Base-by-base conservation (phyloP, 2,888 invertebrate species). In the Drosophila paranaensis region DNA sequence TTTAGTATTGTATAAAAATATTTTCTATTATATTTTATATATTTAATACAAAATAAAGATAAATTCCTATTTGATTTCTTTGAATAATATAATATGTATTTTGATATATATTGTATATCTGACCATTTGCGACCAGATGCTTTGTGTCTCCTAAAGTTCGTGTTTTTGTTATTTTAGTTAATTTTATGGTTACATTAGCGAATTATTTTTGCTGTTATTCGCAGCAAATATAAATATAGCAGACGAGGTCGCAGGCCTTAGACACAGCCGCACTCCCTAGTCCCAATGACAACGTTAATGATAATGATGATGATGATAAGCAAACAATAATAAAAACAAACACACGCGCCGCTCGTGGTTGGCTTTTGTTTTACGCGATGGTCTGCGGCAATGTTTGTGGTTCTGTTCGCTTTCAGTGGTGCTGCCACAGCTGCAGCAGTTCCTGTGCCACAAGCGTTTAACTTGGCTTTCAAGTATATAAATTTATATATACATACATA, bases 181-280 rank as follows among this genome's bases (percentile, higher is more conserved):
- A 74, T 74, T 76, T 85, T 72, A 72, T 82, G 81, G 65, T 71
- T 65, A 80, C 73, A 82, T 80, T 82, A 85, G 82, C 60, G 71
- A 80, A 80, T 80, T 81, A 78, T 82, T 76, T 77, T 82, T 69
- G 64, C 66, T 76, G 55, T 62, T 71, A 54, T 71, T 77, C 69
- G 56, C 55, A 61, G 56, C 74, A 71, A 74, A 74, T 70, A 84
- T 71, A 75, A 82, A 75, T 74, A 71, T 80, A 75, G 65, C 68
- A 69, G 75, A 71, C 73, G 14, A 54, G 54, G 43, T 65, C 53
- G 27, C 37, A 33, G 51, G 35, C 20, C 20, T 10, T 14, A 57
- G 60, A 43, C 42, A 35, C 16, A 33, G 16, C 6, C 48, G 16
- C 48, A 33, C 16, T 33, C 11, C 10, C 33, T 39, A 30, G 16